These are phyloP conservation scores for Piaya cayana DNA, from an alignment of 2,113 vertebrate genomes.

Conservation along the genomic window DNA sequence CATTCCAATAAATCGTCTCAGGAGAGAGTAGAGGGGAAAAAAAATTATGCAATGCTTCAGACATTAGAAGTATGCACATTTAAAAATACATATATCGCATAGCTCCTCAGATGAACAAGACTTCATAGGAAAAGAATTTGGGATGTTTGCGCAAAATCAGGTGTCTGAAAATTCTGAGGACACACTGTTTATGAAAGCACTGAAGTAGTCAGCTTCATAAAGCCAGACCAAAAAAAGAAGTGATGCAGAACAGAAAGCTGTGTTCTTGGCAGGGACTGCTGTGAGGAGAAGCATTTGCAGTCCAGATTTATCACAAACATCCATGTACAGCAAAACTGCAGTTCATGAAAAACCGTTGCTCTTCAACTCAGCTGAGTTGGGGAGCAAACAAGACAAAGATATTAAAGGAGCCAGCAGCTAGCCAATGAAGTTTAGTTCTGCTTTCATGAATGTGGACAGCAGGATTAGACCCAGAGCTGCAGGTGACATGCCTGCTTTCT, in stretches of 20 bases:
- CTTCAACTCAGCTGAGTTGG: not conserved
- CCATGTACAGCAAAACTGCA: not conserved
- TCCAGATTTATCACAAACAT: constrained; percentile 44
- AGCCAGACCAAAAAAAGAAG: constrained; percentile 68
- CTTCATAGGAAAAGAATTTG: constrained; percentile 66
- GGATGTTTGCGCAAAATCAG: constrained; percentile 46
- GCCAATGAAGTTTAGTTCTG: not conserved
- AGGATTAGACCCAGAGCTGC: not conserved
- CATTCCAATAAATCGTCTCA: constrained; percentile 41
- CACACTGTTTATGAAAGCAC: constrained; percentile 43
- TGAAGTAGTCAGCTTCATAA: constrained; percentile 42
- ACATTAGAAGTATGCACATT: constrained; percentile 46
- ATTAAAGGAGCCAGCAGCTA: not conserved
- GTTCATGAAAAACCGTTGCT: not conserved
- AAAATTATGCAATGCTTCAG: constrained; percentile 9
- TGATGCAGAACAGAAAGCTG: constrained; percentile 53
- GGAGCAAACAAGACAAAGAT: not conserved
- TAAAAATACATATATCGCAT: constrained; percentile 43
- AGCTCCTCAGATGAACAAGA: not conserved
- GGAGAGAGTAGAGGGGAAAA: not conserved
- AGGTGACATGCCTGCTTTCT: not conserved
- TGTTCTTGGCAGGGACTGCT: constrained; percentile 48
- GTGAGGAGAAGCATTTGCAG: constrained; percentile 22
- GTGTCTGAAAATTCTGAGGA: constrained; percentile 58
- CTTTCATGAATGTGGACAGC: not conserved